These are phyloP conservation scores for Ferdinandea cuprea DNA, from an alignment of 2,888 invertebrate species.

Conservation along the genomic window DNA sequence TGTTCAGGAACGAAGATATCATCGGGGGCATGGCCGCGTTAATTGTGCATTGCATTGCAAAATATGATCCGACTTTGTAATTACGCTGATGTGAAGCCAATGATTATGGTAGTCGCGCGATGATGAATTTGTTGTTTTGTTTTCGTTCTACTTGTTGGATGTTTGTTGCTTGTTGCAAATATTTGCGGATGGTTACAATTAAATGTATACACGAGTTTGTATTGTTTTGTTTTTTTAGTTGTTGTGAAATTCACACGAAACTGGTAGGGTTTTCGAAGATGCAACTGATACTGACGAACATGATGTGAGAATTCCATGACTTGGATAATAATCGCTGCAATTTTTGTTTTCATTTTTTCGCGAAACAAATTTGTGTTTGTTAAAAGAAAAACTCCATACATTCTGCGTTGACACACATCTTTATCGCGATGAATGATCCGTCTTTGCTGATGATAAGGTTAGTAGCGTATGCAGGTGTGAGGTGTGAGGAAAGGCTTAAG, in stretches of 20 bases:
- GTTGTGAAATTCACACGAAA: constrained; percentile 50
- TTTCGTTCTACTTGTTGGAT: constrained; percentile 3
- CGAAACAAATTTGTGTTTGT: neutral
- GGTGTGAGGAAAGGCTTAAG: no score
- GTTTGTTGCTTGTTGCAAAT: constrained; percentile 37
- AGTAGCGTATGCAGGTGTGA: no score
- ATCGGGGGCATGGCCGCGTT: constrained; percentile 73
- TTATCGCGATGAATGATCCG: neutral
- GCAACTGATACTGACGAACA: constrained; percentile 26
- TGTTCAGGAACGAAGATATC: constrained; percentile 60
- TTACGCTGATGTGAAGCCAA: constrained; percentile 65
- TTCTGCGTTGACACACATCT: neutral
- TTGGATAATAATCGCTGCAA: neutral
- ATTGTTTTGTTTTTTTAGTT: constrained; percentile 18
- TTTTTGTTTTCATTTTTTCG: neutral
- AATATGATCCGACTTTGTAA: constrained; percentile 71
- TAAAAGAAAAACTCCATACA: neutral
- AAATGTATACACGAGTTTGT: constrained; percentile 50
- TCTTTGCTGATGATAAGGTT: no score
- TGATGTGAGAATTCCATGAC: constrained; percentile 43
- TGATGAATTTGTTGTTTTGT: constrained; percentile 17
- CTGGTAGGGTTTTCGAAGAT: constrained; percentile 20
- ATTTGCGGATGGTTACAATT: constrained; percentile 58
- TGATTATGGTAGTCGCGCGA: constrained; percentile 61
- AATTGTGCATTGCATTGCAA: constrained; percentile 69